Evolutionary conservation across 2,113 vertebrate species (phyloP).

Genomic region (Natator depressus): DNA sequence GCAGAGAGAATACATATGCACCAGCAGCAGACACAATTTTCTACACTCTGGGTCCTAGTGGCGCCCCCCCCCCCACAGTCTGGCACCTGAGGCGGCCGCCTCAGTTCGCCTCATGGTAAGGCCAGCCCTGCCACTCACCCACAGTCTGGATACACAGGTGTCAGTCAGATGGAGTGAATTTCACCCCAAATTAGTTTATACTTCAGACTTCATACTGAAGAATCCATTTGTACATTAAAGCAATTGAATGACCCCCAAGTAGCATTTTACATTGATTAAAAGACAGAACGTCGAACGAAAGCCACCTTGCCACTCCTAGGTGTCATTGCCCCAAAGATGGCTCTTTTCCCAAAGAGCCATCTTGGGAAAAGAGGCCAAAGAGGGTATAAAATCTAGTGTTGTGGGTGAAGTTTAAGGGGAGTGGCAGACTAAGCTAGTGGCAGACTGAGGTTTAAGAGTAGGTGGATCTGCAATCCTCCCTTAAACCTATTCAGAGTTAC

Average conservation of each 20-base stretch:
- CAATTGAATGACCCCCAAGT: background rate
- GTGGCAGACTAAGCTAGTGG: background rate
- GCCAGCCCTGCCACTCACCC: background rate
- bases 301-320: background rate
- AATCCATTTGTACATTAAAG: background rate
- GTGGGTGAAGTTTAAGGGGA: background rate
- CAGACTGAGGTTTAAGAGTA: background rate
- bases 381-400: background rate
- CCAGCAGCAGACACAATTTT: too few species aligned
- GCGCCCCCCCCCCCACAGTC: too few species aligned
- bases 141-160: background rate
- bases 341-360: background rate
- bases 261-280: background rate
- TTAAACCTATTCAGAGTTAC: background rate
- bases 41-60: too few species aligned
- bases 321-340: background rate
- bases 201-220: background rate
- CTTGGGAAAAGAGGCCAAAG: background rate
- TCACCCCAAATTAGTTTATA: background rate
- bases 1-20: too few species aligned
- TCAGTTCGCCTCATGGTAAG: too few species aligned
- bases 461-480: background rate
- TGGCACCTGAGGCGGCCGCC: too few species aligned
- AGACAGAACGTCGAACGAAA: background rate
- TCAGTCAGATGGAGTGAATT: background rate